Percentiles rank a stretch among this genome's conserved stretches.
phyloP scores from a whole-genome alignment of 2,113 vertebrate genomes.

The Pelecanoides urinatrix region DNA sequence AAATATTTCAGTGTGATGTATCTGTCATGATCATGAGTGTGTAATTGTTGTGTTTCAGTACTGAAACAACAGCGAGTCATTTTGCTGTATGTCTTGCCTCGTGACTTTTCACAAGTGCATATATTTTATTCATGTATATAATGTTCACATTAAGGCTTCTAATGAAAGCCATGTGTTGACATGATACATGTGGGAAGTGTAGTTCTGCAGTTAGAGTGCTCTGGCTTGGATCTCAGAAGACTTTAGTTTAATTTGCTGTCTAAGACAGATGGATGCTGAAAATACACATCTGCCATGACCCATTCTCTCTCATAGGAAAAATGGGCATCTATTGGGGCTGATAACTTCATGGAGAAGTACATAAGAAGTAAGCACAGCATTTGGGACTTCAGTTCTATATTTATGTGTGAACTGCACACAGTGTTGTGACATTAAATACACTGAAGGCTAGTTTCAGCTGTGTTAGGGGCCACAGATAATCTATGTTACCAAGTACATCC shows the following conservation, averaged over 20 bases:
- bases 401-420: neutral
- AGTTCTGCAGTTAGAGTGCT: neutral
- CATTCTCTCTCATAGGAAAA: neutral
- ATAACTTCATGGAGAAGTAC: neutral
- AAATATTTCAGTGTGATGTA: neutral
- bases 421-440: neutral
- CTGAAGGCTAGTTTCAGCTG: neutral
- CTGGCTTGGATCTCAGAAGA: neutral
- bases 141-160: neutral
- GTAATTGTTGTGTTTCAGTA: neutral
- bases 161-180: neutral
- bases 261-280: neutral
- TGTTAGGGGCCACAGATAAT: neutral
- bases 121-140: neutral
- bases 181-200: neutral
- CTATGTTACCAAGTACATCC: neutral
- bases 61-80: neutral
- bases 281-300: neutral
- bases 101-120: neutral
- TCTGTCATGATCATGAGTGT: neutral
- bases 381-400: neutral
- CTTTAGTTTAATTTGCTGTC: neutral
- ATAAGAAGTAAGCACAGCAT: neutral
- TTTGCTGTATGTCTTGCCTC: neutral
- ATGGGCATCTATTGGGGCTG: neutral